Base-by-base conservation (phyloP, 1,140 invertebrate genomes). In the Polypedilum pembai region DNA sequence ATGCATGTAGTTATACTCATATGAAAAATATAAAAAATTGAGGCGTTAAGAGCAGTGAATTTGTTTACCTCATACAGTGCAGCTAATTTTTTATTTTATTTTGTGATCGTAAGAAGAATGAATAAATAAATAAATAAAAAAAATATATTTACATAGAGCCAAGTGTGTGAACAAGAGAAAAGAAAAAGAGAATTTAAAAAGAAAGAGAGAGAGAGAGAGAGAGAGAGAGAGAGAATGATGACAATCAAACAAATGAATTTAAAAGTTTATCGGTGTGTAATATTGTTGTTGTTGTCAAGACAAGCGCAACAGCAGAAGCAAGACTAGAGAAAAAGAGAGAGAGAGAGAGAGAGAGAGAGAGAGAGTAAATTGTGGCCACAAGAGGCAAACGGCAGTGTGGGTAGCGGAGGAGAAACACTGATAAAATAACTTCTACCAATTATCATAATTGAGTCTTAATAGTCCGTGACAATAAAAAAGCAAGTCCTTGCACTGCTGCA, bases 1-100 rank as follows among this genome's bases (percentile, higher is more conserved):
- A n/a, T 56, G 45, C 8, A n/a, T n/a, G 45, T 56, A 33, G 45
- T 56, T n/a, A 56, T 56, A 56, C 45, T 56, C n/a, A 56, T 56
- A n/a, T 56, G 12, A 12, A 56, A n/a, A 33, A 33, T 33, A 56
- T 10, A 41, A 41, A 41, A 41, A 41, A 45, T n/a, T 56, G 45
- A 56, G n/a, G 10, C n/a, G 12, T n/a, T n/a, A 56, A 56, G 45
- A n/a, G 45, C n/a, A 56, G n/a, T 12, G 45, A n/a, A n/a, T 56
- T 56, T 56, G 3, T 33, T 33, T 33, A 33, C 24, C 24, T 33
- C 45, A 56, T 56, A 4, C 12, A 56, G 45, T 56, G 45, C 45
- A 56, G n/a, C 45, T 56, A 56, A 56, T 56, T 56, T 56, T 45
- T 45, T 45, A 45, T 10, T 45, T 45, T 15, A 45, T 10, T 10